phyloP scores from a whole-genome alignment of 2,888 invertebrate species.

The Orthonevra nobilis region DNA sequence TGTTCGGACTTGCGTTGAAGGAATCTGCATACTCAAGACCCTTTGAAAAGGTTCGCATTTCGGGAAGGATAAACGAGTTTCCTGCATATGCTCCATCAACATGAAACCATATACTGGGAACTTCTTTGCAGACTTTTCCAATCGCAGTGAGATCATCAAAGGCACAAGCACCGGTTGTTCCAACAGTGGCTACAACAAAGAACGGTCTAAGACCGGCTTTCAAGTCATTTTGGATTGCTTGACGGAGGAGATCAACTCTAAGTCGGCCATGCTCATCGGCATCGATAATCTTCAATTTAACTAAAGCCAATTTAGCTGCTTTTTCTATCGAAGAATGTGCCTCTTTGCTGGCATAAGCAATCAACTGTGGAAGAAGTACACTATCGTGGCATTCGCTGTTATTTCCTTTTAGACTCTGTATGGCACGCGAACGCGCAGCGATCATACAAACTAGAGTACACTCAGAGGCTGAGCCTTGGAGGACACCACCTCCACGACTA shows the following conservation, averaged over 20 bases:
- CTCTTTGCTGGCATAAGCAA: slow-evolving; percentile 88
- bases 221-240: slow-evolving; percentile 87
- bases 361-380: slow-evolving; percentile 87
- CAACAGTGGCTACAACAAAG: slow-evolving; percentile 90
- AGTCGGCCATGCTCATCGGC: slow-evolving; percentile 86
- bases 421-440: slow-evolving; percentile 87
- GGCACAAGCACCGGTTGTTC: slow-evolving; percentile 91
- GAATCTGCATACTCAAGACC: slow-evolving; percentile 90
- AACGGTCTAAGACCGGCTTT: slow-evolving; percentile 89
- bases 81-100: slow-evolving; percentile 95
- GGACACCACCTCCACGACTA: slow-evolving; percentile 87
- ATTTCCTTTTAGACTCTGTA: slow-evolving; percentile 83
- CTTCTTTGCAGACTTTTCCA: slow-evolving; percentile 84
- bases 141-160: slow-evolving; percentile 91
- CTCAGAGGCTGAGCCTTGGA: slow-evolving; percentile 92
- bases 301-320: slow-evolving; percentile 88
- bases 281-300: slow-evolving; percentile 86
- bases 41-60: slow-evolving; percentile 85
- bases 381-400: slow-evolving; percentile 83
- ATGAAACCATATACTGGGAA: slow-evolving; percentile 89
- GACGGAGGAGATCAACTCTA: slow-evolving; percentile 83
- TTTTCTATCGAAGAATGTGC: slow-evolving; percentile 90
- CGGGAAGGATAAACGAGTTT: slow-evolving; percentile 91
- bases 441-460: slow-evolving; percentile 89
- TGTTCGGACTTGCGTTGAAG: slow-evolving; percentile 93